phyloP scores from a whole-genome alignment of 2,113 vertebrate species.

The Drymodes brunneopygia region DNA sequence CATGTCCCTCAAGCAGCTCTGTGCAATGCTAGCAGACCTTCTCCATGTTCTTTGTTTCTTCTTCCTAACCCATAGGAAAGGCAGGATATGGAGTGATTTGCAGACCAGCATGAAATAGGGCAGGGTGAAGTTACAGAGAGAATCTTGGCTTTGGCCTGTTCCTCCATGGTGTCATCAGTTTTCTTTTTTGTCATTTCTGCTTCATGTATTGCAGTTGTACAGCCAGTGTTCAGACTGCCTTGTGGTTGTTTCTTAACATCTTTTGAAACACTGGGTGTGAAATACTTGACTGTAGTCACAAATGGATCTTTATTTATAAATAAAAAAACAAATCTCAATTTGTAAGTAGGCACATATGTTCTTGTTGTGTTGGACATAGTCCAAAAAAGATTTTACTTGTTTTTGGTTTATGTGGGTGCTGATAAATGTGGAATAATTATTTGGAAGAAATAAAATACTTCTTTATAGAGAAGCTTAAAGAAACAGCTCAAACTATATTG shows the following conservation, averaged over 20 bases:
- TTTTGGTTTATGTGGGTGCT: not conserved
- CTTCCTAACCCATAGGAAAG: not conserved
- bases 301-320: not conserved
- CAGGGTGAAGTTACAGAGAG: not conserved
- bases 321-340: not conserved
- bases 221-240: not conserved
- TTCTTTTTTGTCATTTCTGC: not conserved
- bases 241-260: not conserved
- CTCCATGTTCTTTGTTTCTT: not conserved
- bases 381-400: not conserved
- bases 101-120: not conserved
- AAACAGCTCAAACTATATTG: not conserved
- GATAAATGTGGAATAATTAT: not conserved
- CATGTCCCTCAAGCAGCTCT: not conserved
- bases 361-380: not conserved
- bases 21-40: not conserved
- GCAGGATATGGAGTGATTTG: not conserved
- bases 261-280: not conserved
- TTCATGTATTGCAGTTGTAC: not conserved
- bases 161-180: not conserved
- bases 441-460: not conserved
- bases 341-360: not conserved
- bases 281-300: not conserved
- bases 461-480: not conserved
- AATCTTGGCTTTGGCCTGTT: not conserved